Evolutionary conservation across 2,888 invertebrate species (phyloP), one percentile per base, ranked within the genome.

Genomic region (Cataglyphis cursor): DNA sequence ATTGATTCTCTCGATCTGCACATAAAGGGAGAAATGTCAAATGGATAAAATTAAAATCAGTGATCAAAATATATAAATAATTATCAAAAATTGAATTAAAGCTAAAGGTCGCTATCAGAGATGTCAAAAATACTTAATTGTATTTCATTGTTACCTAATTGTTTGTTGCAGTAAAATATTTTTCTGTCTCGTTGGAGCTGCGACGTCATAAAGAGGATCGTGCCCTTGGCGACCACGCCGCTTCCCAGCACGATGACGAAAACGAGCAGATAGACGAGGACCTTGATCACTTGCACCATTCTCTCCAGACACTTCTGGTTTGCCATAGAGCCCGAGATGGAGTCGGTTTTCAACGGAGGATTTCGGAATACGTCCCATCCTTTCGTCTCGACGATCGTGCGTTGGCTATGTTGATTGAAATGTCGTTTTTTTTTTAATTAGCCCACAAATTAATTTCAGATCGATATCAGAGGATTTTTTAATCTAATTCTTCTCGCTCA

Each of bases 281-380:
- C 96, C 96, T 98, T 98, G 91, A 98, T 96, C 92, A 98, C 95
- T 95, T 98, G 97, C 74, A 98, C 97, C 48, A 98, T 97, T 93
- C 98, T 96, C 92, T 98, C 98, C 94, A 98, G 96, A 95, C 98
- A 98, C 95, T 97, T 97, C 95, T 98, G 98, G 94, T 97, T 97
- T 91, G 98, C 98, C 96, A 98, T 98, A 74, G 98, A 98, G 88
- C 98, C 98, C 90, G 97, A 97, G 95, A 98, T 98, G 95, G 97
- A 97, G 95, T 98, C 98, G 95, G 97, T 97, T 95, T 98, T 98
- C 91, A 97, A 97, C 12, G 99, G 99, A 90, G 98, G 97, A 95
- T 98, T 97, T 93, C 98, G 96, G 96, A 99, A 99, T 84, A 99
- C 98, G 96, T 99, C 99, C 99, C 99, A 99, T 97, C 97, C 98